Conservation (phyloP, 2,113 vertebrate species). For the Myxocyprinus asiaticus region DNA sequence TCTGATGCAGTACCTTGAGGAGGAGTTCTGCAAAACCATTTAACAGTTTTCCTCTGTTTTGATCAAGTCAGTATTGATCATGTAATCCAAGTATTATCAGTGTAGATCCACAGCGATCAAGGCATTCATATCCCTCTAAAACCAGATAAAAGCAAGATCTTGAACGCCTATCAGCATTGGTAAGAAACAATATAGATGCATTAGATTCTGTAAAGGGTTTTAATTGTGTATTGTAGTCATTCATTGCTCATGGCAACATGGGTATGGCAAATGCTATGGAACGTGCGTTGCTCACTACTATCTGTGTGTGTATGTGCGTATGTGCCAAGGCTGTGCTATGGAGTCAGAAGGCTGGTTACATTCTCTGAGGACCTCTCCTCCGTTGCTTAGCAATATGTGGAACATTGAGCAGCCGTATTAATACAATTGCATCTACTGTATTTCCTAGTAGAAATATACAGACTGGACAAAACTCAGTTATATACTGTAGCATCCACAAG, state of each 20-base stretch:
- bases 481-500: neutral
- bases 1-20: neutral
- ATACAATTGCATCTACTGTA: conserved; percentile 31
- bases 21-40: neutral
- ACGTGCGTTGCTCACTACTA: conserved; percentile 19
- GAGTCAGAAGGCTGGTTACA: conserved; percentile 46
- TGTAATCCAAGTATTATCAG: conserved; percentile 67
- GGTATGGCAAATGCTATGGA: conserved; percentile 18
- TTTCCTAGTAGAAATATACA: neutral
- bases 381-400: conserved; percentile 51
- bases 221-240: conserved; percentile 20
- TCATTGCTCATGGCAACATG: conserved; percentile 47
- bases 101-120: conserved; percentile 58
- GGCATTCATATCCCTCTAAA: conserved; percentile 33
- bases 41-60: conserved; percentile 2
- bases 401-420: conserved; percentile 14
- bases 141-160: conserved; percentile 50
- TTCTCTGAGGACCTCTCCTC: conserved; percentile 42
- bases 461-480: neutral
- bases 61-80: conserved; percentile 57
- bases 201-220: no score
- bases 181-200: no score
- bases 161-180: no score
- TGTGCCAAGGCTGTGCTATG: conserved; percentile 42
- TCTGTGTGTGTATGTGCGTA: conserved; percentile 21